These are phyloP conservation scores for Thalassoma bifasciatum DNA, from an alignment of 2,113 vertebrate genomes.

Conservation along the genomic window DNA sequence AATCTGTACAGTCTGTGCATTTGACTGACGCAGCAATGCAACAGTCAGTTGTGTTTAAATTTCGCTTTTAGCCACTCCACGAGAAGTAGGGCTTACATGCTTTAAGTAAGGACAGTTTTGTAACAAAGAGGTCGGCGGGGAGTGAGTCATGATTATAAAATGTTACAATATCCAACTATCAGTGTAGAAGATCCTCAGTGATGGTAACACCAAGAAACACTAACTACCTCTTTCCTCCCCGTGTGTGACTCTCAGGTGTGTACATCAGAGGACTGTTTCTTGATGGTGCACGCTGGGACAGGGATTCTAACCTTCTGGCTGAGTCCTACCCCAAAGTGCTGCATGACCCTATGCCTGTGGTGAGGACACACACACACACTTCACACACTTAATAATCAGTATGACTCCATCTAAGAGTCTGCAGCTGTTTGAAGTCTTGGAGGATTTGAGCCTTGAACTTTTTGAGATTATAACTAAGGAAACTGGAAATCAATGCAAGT, in stretches of 20 bases:
- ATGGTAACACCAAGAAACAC: no score
- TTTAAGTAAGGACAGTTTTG: neutral
- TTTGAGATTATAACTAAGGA: no score
- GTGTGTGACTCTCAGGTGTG: conserved; percentile 82
- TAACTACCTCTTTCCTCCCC: neutral
- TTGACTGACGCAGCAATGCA: conserved; percentile 23
- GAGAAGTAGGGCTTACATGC: neutral
- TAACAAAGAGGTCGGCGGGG: conserved; percentile 1
- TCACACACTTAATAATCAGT: neutral
- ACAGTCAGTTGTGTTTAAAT: conserved; percentile 29
- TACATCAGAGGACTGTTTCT: conserved; percentile 88
- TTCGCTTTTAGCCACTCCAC: neutral
- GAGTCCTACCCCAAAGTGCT: conserved; percentile 92
- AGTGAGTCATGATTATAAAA: neutral
- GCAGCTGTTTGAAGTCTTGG: no score
- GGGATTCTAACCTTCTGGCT: conserved; percentile 86
- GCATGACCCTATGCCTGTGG: conserved; percentile 89
- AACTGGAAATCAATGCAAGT: no score
- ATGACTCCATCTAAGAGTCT: neutral
- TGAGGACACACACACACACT: conserved; percentile 69
- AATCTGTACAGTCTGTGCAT: conserved; percentile 51
- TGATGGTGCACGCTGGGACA: no score
- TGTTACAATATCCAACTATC: no score
- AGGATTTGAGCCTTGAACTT: no score
- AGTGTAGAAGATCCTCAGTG: no score